Evolutionary conservation across 2,797 vertebrate genomes (phyloP), one percentile per base, ranked within the genome.

Genomic region (Picus viridis): DNA sequence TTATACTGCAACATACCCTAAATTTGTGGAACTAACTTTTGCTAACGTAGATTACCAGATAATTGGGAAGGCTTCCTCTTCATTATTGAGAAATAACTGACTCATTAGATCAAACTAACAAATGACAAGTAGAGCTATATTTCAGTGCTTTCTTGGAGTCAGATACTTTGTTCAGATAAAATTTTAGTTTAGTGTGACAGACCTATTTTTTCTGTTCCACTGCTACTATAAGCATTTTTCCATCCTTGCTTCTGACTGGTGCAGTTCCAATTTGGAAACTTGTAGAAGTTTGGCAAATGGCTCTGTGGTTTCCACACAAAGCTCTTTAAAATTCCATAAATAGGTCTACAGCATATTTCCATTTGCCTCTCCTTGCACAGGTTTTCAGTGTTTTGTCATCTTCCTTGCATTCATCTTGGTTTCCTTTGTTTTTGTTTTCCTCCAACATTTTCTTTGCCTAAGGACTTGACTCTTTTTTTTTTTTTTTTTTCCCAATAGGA

Each of bases 251-350:
- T 82, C 73, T 68, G 61, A 70, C 39, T 85, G 62, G 51, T 82
- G 29, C 39, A 61, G 19, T 82, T 93, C 75, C 90, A 94, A 23
- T 87, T 51, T 94, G 92, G 90, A 94, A 95, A 80, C 58, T 87
- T 71, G 32, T 12, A 58, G 54, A 79, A 90, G 45, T 91, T 23
- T 90, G 90, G 92, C 75, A 91, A 86, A 87, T 47, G 34, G 69
- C 64, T 94, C 79, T 74, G 64, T 41, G 18, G 82, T 93, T 90
- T 94, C 90, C 87, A 69, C 89, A 89, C 54, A 29, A 86, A 79
- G 43, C 64, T 85, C 63, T 85, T 90, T 89, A 70, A 72, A 65
- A 77, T 78, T 92, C 89, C 54, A 83, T 63, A 77, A 90, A 89
- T 43, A 93, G 76, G 23, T 43, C 87, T 76, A 76, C 16, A 79